phyloP scores from a whole-genome alignment of 2,113 vertebrate species.

The Pogonocichla stellata region DNA sequence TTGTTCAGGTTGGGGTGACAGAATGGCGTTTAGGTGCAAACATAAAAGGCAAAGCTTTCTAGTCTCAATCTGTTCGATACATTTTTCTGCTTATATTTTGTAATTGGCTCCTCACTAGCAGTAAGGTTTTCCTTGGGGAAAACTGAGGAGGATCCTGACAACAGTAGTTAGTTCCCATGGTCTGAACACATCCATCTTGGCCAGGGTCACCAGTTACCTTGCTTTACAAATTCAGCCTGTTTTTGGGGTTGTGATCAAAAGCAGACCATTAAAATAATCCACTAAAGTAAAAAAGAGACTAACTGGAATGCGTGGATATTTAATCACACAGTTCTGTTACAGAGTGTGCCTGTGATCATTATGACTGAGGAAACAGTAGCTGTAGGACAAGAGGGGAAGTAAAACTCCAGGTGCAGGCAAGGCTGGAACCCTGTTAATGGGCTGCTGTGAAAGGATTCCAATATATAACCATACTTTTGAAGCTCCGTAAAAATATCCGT shows the following conservation, averaged over 20 bases:
- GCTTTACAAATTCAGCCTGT: neutral
- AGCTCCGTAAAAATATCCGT: accelerated
- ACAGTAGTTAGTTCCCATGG: neutral
- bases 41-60: neutral
- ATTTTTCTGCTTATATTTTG: neutral
- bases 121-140: neutral
- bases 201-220: neutral
- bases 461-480: neutral
- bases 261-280: neutral
- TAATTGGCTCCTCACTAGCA: neutral
- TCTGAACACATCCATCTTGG: neutral
- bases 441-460: neutral
- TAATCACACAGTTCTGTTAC: neutral
- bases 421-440: neutral
- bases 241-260: neutral
- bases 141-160: neutral
- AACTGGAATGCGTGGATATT: accelerated
- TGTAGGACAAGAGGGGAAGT: accelerated
- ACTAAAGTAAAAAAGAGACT: neutral
- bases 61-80: neutral
- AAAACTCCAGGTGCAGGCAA: neutral
- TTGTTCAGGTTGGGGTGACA: neutral
- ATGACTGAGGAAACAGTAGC: neutral
- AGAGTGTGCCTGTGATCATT: neutral
- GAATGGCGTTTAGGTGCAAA: neutral